phyloP scores from a whole-genome alignment of 2,888 invertebrate species.

The Andrena hattorfiana region DNA sequence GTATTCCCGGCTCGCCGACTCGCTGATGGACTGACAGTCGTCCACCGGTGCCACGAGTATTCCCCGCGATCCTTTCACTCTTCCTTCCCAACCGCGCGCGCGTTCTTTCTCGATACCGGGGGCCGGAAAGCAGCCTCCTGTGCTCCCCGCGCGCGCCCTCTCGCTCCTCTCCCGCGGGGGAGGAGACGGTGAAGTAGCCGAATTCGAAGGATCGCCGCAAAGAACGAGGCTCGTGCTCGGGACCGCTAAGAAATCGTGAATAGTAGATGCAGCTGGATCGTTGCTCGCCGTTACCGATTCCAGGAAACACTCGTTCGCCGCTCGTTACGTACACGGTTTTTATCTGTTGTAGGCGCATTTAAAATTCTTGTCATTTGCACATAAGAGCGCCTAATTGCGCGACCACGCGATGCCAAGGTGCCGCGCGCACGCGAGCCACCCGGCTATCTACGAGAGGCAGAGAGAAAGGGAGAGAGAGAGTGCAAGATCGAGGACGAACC shows the following conservation, averaged over 20 bases:
- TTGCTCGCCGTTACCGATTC: slow-evolving; percentile 11
- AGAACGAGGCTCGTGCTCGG: too few relatives aligned
- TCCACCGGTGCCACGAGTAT: slow-evolving; percentile 72
- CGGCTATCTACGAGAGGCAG: slow-evolving; percentile 45
- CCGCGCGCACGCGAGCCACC: slow-evolving; percentile 57
- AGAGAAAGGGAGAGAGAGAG: neutral
- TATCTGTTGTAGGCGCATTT: slow-evolving; percentile 44
- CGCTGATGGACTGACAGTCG: slow-evolving; percentile 78
- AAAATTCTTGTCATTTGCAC: slow-evolving; percentile 65
- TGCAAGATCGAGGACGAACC: slow-evolving; percentile 46
- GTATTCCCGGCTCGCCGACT: slow-evolving; percentile 79
- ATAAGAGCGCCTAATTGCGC: slow-evolving; percentile 68
- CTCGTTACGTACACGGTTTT: slow-evolving; percentile 34
- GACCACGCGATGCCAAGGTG: slow-evolving; percentile 41
- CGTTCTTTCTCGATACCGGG: slow-evolving; percentile 53
- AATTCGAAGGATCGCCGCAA: neutral
- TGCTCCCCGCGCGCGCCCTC: too few relatives aligned
- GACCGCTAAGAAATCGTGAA: neutral
- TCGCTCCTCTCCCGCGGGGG: neutral
- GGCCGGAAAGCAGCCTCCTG: neutral
- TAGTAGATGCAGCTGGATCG: neutral
- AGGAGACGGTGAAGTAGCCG: neutral
- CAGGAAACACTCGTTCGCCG: slow-evolving; percentile 39
- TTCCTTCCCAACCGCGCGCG: slow-evolving; percentile 48
- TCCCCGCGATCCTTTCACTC: slow-evolving; percentile 65